These are phyloP conservation scores for Chlamydotis undulata DNA, from an alignment of 2,113 vertebrate genomes.

Conservation along the genomic window DNA sequence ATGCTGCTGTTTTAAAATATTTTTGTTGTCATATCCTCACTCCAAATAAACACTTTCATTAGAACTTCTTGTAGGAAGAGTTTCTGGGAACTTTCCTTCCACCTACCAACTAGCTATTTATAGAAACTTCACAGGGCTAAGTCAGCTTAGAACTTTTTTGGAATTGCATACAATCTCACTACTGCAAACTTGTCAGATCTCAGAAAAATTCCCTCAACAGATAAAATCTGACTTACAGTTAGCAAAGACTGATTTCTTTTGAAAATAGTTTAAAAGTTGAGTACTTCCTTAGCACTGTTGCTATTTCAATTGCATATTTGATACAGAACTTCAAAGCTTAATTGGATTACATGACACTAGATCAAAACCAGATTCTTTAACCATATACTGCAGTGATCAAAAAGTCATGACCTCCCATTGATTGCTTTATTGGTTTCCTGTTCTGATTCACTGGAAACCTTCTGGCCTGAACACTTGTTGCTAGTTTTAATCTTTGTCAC, in stretches of 20 bases:
- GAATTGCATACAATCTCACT: background rate
- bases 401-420: conserved; percentile 79
- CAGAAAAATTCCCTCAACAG: background rate
- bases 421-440: conserved; percentile 80
- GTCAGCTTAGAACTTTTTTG: background rate
- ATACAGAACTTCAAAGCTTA: conserved; percentile 60
- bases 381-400: conserved; percentile 66
- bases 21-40: background rate
- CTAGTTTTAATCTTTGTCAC: conserved; percentile 77
- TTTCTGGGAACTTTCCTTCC: conserved; percentile 10
- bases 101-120: background rate
- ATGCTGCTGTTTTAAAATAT: background rate
- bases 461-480: conserved; percentile 65
- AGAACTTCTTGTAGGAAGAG: background rate
- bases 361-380: conserved; percentile 62
- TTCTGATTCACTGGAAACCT: conserved; percentile 84
- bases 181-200: background rate
- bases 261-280: background rate
- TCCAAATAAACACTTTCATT: background rate
- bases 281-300: background rate
- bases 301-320: conserved; percentile 66
- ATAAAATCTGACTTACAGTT: background rate
- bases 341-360: conserved; percentile 55
- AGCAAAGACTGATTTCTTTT: background rate
- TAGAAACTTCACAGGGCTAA: background rate